Evolutionary conservation across 92 coral and sea anemone genomes (phyloP).

Genomic region (Actinostola sp.): DNA sequence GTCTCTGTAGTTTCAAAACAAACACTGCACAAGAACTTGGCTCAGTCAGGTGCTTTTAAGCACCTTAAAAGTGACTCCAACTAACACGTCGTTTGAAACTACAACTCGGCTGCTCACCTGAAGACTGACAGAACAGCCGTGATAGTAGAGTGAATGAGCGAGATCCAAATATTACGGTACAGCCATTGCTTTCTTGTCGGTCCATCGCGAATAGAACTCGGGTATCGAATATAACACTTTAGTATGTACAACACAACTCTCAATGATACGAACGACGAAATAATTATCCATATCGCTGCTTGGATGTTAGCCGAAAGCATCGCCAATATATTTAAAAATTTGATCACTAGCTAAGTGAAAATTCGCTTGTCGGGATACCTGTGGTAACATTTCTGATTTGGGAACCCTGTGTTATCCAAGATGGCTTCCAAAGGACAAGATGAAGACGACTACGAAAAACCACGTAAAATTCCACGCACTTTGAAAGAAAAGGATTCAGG

Average conservation of each 20-base stretch:
- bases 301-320: conserved; percentile 12
- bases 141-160: conserved; percentile 66
- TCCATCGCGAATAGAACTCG: conserved; percentile 28
- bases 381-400: not conserved
- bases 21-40: not conserved
- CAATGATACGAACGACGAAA: conserved; percentile 34
- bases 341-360: not conserved
- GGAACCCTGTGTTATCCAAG: conserved; percentile 22
- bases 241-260: conserved; percentile 18
- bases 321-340: not conserved
- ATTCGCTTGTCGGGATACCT: not conserved
- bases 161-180: conserved; percentile 70
- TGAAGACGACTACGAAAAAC: conserved; percentile 80
- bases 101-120: conserved; percentile 41
- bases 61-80: not conserved
- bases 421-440: conserved; percentile 71
- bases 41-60: no score
- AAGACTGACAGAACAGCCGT: conserved; percentile 66
- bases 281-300: conserved; percentile 3
- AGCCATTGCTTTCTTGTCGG: conserved; percentile 71
- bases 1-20: not conserved
- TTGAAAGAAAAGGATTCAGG: conserved; percentile 93
- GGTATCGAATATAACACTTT: conserved; percentile 14
- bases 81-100: not conserved
- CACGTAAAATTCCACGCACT: conserved; percentile 88